phyloP scores from a whole-genome alignment of 1,140 invertebrate genomes.

The Lerema accius region DNA sequence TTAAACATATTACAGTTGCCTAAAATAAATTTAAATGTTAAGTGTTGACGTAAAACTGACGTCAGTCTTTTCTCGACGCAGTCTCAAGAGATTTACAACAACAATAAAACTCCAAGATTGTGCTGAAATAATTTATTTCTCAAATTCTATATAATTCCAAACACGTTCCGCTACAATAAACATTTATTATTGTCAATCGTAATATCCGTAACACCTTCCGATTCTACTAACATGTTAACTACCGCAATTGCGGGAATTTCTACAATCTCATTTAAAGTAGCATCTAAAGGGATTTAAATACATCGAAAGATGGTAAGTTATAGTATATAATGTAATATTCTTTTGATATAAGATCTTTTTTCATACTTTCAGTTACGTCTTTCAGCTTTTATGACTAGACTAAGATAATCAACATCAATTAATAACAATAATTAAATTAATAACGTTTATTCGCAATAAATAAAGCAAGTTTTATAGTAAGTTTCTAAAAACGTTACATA shows the following conservation, averaged over 20 bases:
- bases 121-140: slow-evolving; percentile 55
- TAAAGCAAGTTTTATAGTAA: too few relatives aligned
- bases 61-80: too few relatives aligned
- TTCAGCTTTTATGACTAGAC: slow-evolving; percentile 27
- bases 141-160: slow-evolving; percentile 46
- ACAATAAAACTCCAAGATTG: slow-evolving; percentile 32
- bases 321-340: too few relatives aligned
- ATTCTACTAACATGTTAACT: slow-evolving; percentile 12
- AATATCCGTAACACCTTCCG: slow-evolving; percentile 37
- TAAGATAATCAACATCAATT: slow-evolving; percentile 32
- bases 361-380: slow-evolving; percentile 8
- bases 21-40: too few relatives aligned
- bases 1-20: too few relatives aligned
- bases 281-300: not conserved
- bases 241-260: not conserved
- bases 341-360: not conserved
- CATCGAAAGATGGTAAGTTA: too few relatives aligned
- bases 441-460: slow-evolving; percentile 44
- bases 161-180: slow-evolving; percentile 48
- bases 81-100: too few relatives aligned
- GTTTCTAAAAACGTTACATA: too few relatives aligned
- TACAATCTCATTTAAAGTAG: not conserved
- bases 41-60: too few relatives aligned
- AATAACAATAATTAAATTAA: slow-evolving; percentile 26
- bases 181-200: slow-evolving; percentile 69